phyloP scores from a whole-genome alignment of 2,888 invertebrate genomes.

The Cordilura impudica region DNA sequence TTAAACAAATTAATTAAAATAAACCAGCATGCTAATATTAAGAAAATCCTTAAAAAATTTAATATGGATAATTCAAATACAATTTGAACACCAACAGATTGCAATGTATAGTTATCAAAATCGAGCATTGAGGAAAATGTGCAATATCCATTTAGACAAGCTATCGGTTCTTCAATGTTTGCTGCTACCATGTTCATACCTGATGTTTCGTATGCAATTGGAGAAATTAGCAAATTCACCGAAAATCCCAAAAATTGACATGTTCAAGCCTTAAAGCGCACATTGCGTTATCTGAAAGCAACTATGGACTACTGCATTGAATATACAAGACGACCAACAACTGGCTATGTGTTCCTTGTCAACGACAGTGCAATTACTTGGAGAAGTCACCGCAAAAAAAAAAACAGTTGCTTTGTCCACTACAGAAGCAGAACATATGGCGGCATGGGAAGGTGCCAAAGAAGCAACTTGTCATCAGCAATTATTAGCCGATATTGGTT shows the following conservation, averaged over 20 bases:
- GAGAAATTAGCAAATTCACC: not conserved
- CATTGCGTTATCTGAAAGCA: slow-evolving; percentile 16
- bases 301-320: too few species aligned
- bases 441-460: slow-evolving; percentile 57
- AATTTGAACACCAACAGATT: slow-evolving; percentile 50
- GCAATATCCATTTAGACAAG: too few species aligned
- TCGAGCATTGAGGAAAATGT: too few species aligned
- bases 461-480: slow-evolving; percentile 13
- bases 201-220: not conserved
- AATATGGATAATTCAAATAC: slow-evolving; percentile 54
- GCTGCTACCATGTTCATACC: not conserved
- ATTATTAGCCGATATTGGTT: slow-evolving; percentile 11
- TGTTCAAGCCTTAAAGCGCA: slow-evolving; percentile 29
- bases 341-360: slow-evolving; percentile 61
- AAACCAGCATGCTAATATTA: slow-evolving; percentile 50
- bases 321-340: slow-evolving; percentile 60
- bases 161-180: not conserved
- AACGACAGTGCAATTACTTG: slow-evolving; percentile 66
- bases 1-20: slow-evolving; percentile 48
- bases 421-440: slow-evolving; percentile 67
- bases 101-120: too few species aligned
- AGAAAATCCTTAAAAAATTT: slow-evolving; percentile 54
- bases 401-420: slow-evolving; percentile 69
- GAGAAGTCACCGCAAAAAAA: too few species aligned
- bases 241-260: not conserved